Percentiles rank a stretch among this genome's conserved stretches.
phyloP scores from a whole-genome alignment of 1,140 invertebrate species.

The Triops longicaudatus region DNA sequence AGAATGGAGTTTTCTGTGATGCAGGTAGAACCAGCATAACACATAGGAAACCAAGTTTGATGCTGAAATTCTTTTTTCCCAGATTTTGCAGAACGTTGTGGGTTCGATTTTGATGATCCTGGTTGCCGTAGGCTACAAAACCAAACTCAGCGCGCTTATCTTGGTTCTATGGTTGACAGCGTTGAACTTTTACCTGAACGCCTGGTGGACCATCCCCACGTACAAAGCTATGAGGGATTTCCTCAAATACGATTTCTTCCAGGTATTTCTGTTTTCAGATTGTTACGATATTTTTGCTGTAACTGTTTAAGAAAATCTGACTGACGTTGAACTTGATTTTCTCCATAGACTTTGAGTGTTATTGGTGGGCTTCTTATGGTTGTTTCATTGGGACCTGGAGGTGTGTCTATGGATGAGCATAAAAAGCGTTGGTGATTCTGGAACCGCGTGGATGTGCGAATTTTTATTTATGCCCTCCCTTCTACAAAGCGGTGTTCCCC shows the following conservation, averaged over 20 bases:
- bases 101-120: slow-evolving; percentile 91
- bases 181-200: slow-evolving; percentile 95
- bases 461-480: slow-evolving; percentile 16
- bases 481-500: slow-evolving; percentile 22
- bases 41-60: slow-evolving; percentile 31
- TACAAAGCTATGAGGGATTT: slow-evolving; percentile 96
- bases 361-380: slow-evolving; percentile 98
- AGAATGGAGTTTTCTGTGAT: slow-evolving; percentile 85
- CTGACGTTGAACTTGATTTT: slow-evolving; percentile 31
- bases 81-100: slow-evolving; percentile 81
- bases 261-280: slow-evolving; percentile 51
- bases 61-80: slow-evolving; percentile 35
- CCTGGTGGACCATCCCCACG: slow-evolving; percentile 92
- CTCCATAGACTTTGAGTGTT: slow-evolving; percentile 87
- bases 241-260: slow-evolving; percentile 99
- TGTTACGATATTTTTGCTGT: slow-evolving; percentile 17
- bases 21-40: slow-evolving; percentile 50
- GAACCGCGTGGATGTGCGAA: slow-evolving; percentile 21
- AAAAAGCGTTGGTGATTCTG: slow-evolving; percentile 87
- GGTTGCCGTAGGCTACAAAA: slow-evolving; percentile 96
- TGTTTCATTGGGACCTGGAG: slow-evolving; percentile 93
- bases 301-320: not conserved
- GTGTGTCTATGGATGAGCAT: slow-evolving; percentile 98
- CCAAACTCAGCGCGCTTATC: slow-evolving; percentile 91
- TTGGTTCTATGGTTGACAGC: slow-evolving; percentile 80